Conservation (phyloP, 2,113 vertebrate species). For the Rhynchomys soricoides region DNA sequence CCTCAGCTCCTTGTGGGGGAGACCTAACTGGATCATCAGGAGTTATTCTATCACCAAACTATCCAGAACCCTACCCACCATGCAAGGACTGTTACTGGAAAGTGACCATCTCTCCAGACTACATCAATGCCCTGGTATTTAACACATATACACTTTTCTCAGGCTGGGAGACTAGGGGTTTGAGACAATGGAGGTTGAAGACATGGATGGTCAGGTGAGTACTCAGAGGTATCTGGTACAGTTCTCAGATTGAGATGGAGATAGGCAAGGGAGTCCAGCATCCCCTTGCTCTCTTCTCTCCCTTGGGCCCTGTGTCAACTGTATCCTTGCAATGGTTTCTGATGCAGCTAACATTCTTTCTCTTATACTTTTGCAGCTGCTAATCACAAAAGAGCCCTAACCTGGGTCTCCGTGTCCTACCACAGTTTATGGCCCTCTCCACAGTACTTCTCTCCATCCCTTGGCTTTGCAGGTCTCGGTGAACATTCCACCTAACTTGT, state of each 20-base stretch:
- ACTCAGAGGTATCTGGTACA: not conserved
- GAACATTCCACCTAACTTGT: not conserved
- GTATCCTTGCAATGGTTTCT: not conserved
- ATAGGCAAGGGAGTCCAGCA: not conserved
- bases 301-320: not conserved
- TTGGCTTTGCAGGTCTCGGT: not conserved
- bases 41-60: conserved; percentile 96
- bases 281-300: not conserved
- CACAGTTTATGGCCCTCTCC: fast-evolving
- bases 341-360: not conserved
- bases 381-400: not conserved
- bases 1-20: conserved; percentile 95
- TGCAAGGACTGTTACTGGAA: conserved; percentile 98
- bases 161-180: conserved; percentile 26
- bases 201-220: not conserved
- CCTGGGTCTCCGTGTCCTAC: too few species aligned
- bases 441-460: not conserved
- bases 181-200: not conserved
- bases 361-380: not conserved
- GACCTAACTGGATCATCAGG: conserved; percentile 93
- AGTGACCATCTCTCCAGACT: conserved; percentile 93
- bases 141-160: conserved; percentile 89
- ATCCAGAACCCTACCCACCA: conserved; percentile 95
- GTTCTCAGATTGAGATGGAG: not conserved
- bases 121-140: conserved; percentile 95